These are phyloP conservation scores for Pyrocephalus nanus DNA, from an alignment of 2,797 vertebrate species.

Conservation along the genomic window DNA sequence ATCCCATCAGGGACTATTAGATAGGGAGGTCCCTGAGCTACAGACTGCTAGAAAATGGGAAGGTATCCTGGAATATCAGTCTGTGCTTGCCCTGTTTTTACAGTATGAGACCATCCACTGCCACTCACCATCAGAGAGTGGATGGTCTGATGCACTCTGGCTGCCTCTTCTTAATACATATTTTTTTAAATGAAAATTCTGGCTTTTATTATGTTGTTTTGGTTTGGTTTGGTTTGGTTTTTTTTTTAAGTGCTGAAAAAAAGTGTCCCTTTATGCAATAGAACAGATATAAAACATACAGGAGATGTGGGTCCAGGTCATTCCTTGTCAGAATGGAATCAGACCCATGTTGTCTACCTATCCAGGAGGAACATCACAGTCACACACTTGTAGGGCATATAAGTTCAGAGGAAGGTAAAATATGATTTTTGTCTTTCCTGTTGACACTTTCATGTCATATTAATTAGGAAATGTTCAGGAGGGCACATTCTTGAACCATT, in stretches of 20 bases:
- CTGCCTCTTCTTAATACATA: too few relatives aligned
- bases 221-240: too few relatives aligned
- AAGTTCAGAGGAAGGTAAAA: background rate
- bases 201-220: background rate
- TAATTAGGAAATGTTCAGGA: background rate
- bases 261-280: background rate
- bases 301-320: accelerated
- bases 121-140: background rate
- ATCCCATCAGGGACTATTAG: background rate
- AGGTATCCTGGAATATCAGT: background rate
- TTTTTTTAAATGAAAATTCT: background rate
- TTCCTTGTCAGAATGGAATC: background rate
- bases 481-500: background rate
- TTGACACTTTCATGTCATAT: background rate
- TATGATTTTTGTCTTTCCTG: background rate
- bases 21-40: background rate
- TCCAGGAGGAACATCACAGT: background rate
- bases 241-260: background rate
- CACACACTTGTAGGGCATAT: background rate
- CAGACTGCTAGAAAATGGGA: background rate
- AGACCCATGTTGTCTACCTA: background rate
- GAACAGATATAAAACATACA: background rate
- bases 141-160: background rate
- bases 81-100: background rate
- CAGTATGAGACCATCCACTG: background rate